A percentile compares a stretch with the other conserved stretches of the same genome.
These are phyloP conservation scores for Hemiprocne comata DNA, from an alignment of 2,113 vertebrate genomes.

Conservation along the genomic window DNA sequence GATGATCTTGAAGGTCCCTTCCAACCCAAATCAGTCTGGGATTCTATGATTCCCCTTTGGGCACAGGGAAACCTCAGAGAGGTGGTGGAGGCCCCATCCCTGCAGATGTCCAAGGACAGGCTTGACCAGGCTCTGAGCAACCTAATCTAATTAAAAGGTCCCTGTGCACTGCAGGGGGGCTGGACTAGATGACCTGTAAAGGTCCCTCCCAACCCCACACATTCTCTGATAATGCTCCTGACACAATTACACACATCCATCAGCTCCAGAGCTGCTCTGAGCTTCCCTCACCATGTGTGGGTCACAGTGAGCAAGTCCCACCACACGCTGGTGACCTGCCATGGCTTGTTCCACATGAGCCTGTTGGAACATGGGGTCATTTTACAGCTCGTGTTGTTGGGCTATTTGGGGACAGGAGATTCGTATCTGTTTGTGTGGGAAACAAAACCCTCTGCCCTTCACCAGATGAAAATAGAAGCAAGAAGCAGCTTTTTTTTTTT, in stretches of 20 bases:
- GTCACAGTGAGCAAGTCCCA: fast-evolving
- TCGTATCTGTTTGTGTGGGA: not conserved
- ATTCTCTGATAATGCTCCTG: fast-evolving
- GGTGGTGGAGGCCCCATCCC: no score
- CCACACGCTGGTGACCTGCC: no score
- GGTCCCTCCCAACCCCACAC: no score
- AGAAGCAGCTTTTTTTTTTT: not conserved
- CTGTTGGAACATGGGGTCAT: fast-evolving
- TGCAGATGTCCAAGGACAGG: no score
- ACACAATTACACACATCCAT: not conserved
- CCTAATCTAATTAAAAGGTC: no score
- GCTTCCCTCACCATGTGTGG: not conserved
- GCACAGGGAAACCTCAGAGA: not conserved
- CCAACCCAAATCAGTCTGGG: no score
- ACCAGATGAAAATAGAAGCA: not conserved
- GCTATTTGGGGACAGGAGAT: not conserved
- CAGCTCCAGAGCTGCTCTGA: not conserved
- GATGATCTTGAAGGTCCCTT: no score
- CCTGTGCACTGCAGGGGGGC: no score
- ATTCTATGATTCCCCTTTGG: no score
- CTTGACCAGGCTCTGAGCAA: no score
- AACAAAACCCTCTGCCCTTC: not conserved
- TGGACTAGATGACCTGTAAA: no score
- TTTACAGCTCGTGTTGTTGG: not conserved
- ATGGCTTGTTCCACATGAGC: not conserved